Evolutionary conservation across 2,797 vertebrate species (phyloP), one percentile per base, ranked within the genome.

Genomic region (Okamejei kenojei): DNA sequence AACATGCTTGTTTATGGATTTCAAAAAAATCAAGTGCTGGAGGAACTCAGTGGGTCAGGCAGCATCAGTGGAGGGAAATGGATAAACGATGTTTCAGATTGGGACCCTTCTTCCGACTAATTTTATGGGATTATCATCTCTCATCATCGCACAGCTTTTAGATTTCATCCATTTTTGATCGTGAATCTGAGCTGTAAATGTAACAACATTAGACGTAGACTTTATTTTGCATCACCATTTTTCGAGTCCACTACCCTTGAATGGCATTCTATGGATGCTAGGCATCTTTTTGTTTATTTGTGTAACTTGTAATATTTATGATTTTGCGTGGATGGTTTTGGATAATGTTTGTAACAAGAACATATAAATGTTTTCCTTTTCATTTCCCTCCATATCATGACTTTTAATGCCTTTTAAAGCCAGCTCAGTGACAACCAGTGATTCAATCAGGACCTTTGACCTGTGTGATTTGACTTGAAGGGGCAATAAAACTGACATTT

Each of bases 211-310:
- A n/a, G 21, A 61, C 13, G 26, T 26, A 4, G 26, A 15, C 10
- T 61, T 45, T 54, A 84, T 3, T 84, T 84, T 58, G 23, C 5
- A 26, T 26, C 81, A 93, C 93, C 94, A 68, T 35, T n/a, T 93
- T 74, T 29, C 17, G 1, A 68, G 5, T 68, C 65, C 45, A 7
- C 65, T 68, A 17, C 17, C 65, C 9, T 10, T 68, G 17, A 35
- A 81, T 81, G 0, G 10, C 10, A 6, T 19, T 58, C 54, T 84
- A 10, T 84, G 81, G 26, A 84, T 84, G 80, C 80, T 82, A 9
- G 17, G 9, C 45, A 23, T 23, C 71, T 23, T 82, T 6, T 82
- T 38, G 21, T 35, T 81, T 32, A 9, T 54, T 84, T 26, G 23
- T 26, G 9, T 11, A 29, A 23, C 45, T 58, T 58, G 2, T 26